phyloP scores from a whole-genome alignment of 2,888 invertebrate species.

The Caenorhabditis auriculariae region DNA sequence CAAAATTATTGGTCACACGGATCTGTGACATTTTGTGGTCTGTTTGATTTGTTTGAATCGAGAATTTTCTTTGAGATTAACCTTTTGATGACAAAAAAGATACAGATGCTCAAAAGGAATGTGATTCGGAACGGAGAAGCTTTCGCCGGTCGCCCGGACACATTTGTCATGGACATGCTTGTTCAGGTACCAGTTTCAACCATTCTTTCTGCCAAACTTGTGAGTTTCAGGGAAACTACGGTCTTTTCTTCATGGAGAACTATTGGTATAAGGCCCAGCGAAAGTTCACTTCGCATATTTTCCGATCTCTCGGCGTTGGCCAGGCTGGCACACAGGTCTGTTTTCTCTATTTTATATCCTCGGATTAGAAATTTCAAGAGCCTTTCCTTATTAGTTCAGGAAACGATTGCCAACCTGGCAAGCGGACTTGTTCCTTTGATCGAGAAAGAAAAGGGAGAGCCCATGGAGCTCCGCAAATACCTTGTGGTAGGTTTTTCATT shows the following conservation, averaged over 20 bases:
- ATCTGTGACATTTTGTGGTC: too few relatives aligned
- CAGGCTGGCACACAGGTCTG: constrained; percentile 25
- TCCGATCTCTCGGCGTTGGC: constrained; percentile 34
- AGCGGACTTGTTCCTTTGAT: constrained; percentile 20
- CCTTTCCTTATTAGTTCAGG: constrained; percentile 1
- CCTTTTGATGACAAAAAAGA: too few relatives aligned
- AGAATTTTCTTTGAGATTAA: too few relatives aligned
- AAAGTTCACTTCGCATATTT: constrained; percentile 34
- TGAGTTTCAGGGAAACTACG: constrained; percentile 26
- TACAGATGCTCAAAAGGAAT: constrained; percentile 27
- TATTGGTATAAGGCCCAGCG: constrained; percentile 37
- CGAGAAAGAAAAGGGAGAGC: constrained; percentile 12
- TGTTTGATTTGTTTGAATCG: too few relatives aligned
- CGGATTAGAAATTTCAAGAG: not conserved
- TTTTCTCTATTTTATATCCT: too few relatives aligned
- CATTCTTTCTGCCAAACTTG: not conserved
- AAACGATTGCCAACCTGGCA: constrained; percentile 28
- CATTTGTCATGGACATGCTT: constrained; percentile 34
- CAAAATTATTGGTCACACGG: not conserved
- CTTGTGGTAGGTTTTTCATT: constrained; percentile 16
- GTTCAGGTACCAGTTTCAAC: constrained; percentile 9
- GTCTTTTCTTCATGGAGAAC: constrained; percentile 40
- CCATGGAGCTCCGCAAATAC: constrained; percentile 24
- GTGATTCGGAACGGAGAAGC: constrained; percentile 34
- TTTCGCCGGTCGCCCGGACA: constrained; percentile 33